These are phyloP conservation scores for Sesia apiformis DNA, from an alignment of 2,888 invertebrate genomes.

Conservation along the genomic window DNA sequence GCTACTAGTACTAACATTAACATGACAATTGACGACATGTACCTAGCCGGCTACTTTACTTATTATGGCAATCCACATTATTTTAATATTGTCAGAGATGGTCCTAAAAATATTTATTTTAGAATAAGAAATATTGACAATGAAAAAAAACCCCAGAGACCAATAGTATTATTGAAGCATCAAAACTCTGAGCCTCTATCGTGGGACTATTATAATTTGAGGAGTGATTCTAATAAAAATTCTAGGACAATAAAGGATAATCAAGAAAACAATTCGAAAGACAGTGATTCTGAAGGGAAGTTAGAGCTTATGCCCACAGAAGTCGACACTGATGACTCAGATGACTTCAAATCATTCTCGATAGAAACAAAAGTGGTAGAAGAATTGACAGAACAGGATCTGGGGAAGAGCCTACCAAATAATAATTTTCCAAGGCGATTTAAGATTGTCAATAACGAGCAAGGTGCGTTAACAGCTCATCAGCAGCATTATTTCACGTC, in stretches of 20 bases:
- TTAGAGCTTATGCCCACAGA: neutral
- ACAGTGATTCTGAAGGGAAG: neutral
- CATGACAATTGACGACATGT: too few species aligned
- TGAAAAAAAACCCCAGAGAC: neutral
- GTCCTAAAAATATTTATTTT: too few species aligned
- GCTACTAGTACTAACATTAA: too few species aligned
- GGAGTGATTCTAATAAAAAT: constrained; percentile 9
- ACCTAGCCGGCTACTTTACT: too few species aligned
- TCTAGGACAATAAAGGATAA: neutral
- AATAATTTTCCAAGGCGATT: constrained; percentile 3
- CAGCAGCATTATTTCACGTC: neutral
- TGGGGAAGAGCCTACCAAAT: constrained; percentile 7
- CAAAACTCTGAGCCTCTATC: too few species aligned
- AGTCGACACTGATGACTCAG: neutral
- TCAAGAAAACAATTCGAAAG: neutral
- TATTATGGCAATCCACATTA: too few species aligned
- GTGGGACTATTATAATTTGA: constrained; percentile 8
- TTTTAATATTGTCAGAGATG: too few species aligned
- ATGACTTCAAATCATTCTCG: neutral
- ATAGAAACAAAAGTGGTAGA: constrained; percentile 5
- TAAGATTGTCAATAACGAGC: constrained; percentile 6
- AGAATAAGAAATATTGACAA: too few species aligned
- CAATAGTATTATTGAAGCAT: too few species aligned
- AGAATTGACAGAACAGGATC: constrained; percentile 7
- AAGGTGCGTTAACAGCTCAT: neutral